Percentiles rank a stretch among this genome's conserved stretches.
Evolutionary conservation across 1,140 invertebrate species (phyloP).

Genomic region (Chrysomallon squamiferum): DNA sequence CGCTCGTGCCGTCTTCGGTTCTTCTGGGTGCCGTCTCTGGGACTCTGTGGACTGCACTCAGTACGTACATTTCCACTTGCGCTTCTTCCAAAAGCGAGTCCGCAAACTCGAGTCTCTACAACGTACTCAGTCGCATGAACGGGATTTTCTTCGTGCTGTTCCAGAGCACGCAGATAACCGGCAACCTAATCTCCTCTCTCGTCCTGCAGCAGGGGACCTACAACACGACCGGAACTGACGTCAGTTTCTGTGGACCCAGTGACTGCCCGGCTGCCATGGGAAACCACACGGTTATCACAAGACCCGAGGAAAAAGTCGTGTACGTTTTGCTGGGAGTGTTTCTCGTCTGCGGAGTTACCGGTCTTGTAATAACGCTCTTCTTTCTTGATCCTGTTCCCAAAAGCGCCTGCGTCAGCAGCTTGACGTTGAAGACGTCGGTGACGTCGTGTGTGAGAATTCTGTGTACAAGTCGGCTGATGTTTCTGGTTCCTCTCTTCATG

Average conservation of each 20-base stretch:
- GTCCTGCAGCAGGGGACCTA: constrained; percentile 25
- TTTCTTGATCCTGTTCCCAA: constrained; percentile 30
- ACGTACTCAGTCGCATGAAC: constrained; percentile 44
- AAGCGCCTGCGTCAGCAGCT: constrained; percentile 20
- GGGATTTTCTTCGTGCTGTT: constrained; percentile 44
- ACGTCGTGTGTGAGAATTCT: constrained; percentile 32
- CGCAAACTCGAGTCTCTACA: constrained; percentile 18
- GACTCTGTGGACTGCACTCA: constrained; percentile 42
- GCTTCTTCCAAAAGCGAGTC: constrained; percentile 30
- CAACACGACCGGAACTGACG: constrained; percentile 11
- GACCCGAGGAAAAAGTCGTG: constrained; percentile 30
- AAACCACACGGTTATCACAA: constrained; percentile 21
- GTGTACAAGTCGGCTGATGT: constrained; percentile 23
- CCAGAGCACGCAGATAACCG: constrained; percentile 39
- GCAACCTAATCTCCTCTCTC: constrained; percentile 36
- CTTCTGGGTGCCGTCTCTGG: constrained; percentile 31
- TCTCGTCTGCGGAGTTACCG: constrained; percentile 36
- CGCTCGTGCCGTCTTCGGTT: constrained; percentile 32
- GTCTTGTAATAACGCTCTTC: constrained; percentile 29
- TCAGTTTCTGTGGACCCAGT: constrained; percentile 16
- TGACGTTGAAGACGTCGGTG: constrained; percentile 9
- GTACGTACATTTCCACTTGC: constrained; percentile 41
- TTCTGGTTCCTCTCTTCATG: constrained; percentile 39
- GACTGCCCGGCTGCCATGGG: background rate
- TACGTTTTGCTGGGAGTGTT: constrained; percentile 44